Evolutionary conservation across 2,113 vertebrate species (phyloP).

Genomic region (Camelus dromedarius): DNA sequence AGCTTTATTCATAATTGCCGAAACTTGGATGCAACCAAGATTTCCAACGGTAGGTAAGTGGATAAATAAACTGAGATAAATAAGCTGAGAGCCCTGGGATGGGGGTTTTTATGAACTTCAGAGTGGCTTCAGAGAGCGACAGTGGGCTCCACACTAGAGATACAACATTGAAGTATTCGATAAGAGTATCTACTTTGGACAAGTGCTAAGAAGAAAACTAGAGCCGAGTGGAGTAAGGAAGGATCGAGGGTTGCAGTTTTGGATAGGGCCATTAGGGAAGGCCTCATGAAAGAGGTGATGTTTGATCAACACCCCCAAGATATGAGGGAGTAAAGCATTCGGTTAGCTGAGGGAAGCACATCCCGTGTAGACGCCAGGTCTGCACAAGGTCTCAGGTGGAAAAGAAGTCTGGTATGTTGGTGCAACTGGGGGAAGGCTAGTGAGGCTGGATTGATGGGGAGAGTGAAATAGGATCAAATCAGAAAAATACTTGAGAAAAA

Average conservation of each 20-base stretch:
- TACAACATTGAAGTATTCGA: neutral
- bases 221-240: neutral
- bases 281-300: neutral
- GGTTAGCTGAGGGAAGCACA: neutral
- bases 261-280: neutral
- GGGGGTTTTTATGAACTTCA: too few species aligned
- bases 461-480: neutral
- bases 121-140: too few species aligned
- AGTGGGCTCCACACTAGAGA: neutral
- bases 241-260: neutral
- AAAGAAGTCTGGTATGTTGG: neutral
- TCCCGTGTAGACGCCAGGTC: neutral
- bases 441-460: neutral
- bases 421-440: neutral
- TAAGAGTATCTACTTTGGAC: neutral
- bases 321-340: neutral
- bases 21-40: too few species aligned
- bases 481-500: neutral
- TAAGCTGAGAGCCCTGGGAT: too few species aligned
- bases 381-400: neutral
- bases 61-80: too few species aligned
- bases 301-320: neutral
- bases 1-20: too few species aligned
- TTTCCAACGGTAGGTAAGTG: too few species aligned
- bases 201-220: neutral